phyloP scores from a whole-genome alignment of 2,888 invertebrate genomes.

The Acanthopleura granulata region DNA sequence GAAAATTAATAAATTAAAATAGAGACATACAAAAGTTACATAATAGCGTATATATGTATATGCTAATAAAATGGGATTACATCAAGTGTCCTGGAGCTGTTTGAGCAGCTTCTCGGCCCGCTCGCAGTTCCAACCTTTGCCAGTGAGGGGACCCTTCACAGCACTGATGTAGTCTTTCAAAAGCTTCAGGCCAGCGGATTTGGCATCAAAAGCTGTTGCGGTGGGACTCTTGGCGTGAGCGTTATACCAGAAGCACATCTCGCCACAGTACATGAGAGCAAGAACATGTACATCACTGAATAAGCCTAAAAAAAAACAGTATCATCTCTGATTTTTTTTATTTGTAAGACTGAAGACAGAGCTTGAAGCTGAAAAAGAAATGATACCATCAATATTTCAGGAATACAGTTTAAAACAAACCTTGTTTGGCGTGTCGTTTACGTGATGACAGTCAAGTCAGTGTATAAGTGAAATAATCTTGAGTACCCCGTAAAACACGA shows the following conservation, averaged over 20 bases:
- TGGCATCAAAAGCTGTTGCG: slow-evolving; percentile 28
- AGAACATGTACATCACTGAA: slow-evolving; percentile 63
- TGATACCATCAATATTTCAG: no score
- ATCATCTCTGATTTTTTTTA: neutral
- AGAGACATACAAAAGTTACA: no score
- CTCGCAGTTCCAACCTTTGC: slow-evolving; percentile 47
- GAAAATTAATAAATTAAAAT: no score
- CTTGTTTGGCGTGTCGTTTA: no score
- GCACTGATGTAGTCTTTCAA: slow-evolving; percentile 45
- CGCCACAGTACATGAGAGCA: slow-evolving; percentile 64
- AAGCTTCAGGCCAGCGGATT: slow-evolving; percentile 37
- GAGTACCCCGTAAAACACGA: no score
- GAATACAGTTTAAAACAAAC: no score
- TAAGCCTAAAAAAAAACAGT: slow-evolving; percentile 47
- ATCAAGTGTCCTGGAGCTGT: neutral
- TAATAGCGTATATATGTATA: no score
- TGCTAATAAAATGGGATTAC: no score
- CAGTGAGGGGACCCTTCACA: slow-evolving; percentile 44
- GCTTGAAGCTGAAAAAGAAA: no score
- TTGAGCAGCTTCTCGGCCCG: slow-evolving; percentile 45
- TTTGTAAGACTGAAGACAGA: no score
- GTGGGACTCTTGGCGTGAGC: slow-evolving; percentile 8
- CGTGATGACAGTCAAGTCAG: no score
- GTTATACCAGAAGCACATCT: slow-evolving; percentile 63
- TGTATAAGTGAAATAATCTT: no score